Conservation (phyloP, 2,888 invertebrate genomes). For the Hydriomena furcata region DNA sequence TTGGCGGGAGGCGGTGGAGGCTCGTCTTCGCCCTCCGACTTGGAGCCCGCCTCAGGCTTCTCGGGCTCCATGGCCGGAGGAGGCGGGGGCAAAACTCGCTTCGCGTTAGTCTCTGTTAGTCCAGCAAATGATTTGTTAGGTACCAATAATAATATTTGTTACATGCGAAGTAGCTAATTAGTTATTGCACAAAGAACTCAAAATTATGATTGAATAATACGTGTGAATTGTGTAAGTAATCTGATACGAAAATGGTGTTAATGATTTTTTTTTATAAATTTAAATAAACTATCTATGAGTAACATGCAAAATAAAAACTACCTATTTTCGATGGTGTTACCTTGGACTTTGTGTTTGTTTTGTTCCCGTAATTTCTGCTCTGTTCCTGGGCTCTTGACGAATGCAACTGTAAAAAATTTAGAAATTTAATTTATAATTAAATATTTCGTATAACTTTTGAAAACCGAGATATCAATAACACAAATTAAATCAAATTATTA, state of each 20-base stretch:
- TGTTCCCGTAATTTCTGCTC: constrained; percentile 24
- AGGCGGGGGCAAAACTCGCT: constrained; percentile 53
- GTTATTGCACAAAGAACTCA: too few relatives aligned
- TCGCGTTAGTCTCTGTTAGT: constrained; percentile 51
- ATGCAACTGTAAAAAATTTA: constrained; percentile 23
- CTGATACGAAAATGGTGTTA: too few relatives aligned
- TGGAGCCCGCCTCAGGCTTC: constrained; percentile 87
- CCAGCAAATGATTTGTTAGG: constrained; percentile 23
- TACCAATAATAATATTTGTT: not conserved
- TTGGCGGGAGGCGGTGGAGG: constrained; percentile 86
- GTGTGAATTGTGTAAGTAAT: too few relatives aligned
- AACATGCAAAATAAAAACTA: not conserved
- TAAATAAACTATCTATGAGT: not conserved
- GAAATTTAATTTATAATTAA: constrained; percentile 12
- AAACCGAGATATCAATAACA: constrained; percentile 11
- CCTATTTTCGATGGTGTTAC: constrained; percentile 26
- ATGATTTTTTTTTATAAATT: too few relatives aligned
- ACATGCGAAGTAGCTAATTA: too few relatives aligned
- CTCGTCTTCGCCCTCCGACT: constrained; percentile 94
- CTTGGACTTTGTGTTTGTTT: constrained; percentile 27
- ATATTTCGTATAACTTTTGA: constrained; percentile 4
- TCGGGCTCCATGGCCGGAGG: constrained; percentile 73
- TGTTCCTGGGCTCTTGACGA: constrained; percentile 24
- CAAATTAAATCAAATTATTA: too few relatives aligned
- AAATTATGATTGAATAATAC: too few relatives aligned